Evolutionary conservation across 2,113 vertebrate species (phyloP).

Genomic region (Pycnonotus jocosus): DNA sequence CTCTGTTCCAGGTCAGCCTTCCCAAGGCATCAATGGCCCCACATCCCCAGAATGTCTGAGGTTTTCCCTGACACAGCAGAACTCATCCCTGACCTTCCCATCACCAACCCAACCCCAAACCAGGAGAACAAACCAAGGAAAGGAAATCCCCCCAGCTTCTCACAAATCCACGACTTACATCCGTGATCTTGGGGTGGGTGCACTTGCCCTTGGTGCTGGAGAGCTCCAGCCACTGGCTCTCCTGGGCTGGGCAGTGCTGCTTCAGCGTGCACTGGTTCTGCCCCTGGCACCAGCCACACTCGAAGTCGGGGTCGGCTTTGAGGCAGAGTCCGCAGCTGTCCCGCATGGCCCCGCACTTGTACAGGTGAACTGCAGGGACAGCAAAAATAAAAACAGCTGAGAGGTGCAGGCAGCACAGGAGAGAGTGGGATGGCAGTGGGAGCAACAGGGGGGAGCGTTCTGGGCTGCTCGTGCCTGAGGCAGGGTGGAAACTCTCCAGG

Average conservation of each 20-base stretch:
- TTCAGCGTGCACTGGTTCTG: constrained; percentile 91
- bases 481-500: accelerated
- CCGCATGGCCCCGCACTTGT: constrained; percentile 92
- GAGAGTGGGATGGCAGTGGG: too few relatives aligned
- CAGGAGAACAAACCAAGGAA: not conserved
- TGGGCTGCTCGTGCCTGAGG: accelerated
- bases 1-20: not conserved
- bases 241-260: constrained; percentile 88
- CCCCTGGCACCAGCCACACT: constrained; percentile 93
- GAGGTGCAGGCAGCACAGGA: not conserved
- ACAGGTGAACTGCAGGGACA: constrained; percentile 85
- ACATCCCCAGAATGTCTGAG: not conserved
- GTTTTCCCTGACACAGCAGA: not conserved
- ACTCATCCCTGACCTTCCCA: not conserved
- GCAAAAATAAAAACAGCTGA: not conserved
- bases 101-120: not conserved
- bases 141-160: not conserved
- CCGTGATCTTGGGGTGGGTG: constrained; percentile 92
- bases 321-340: constrained; percentile 96
- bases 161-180: constrained; percentile 74
- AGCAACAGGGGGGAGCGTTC: too few relatives aligned
- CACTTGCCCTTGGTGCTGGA: constrained; percentile 92
- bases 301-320: constrained; percentile 91
- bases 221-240: constrained; percentile 89
- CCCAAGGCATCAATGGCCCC: not conserved